Base-by-base conservation (phyloP, 2,113 vertebrate species). In the Loxodonta africana region DNA sequence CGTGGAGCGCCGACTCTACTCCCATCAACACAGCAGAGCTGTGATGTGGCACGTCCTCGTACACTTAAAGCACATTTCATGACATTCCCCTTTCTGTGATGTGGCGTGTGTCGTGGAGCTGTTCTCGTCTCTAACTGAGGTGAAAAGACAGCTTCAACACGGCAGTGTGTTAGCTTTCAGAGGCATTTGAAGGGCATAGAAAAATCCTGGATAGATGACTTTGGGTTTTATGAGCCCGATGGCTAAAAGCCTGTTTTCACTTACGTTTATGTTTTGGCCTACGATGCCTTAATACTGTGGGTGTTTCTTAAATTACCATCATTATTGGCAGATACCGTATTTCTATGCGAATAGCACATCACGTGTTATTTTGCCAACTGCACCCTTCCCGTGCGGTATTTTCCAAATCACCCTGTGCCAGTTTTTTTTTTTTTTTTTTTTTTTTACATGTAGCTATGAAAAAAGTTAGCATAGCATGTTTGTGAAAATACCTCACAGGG, bases 21-120 rank as follows among this genome's bases (percentile, higher is more conserved):
- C 37, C 15, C 33, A 33, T 60, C 26, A 12, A 0, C 37, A 74
- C 28, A 4, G 30, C 73, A 63, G 30, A 7, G 1, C 33, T 5
- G 62, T 1, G 4, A 4, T 1, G 1, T 0, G 1, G 4, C 2
- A 0, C 7, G 33, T 46, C 74, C n/a, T 71, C 26, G 5, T 1
- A 0, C 37, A 12, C 78, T 48, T 18, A 71, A 84, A 88, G 62
- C 73, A 12, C 0, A 11, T 9, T 14, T 8, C 46, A 12, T 28
- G 8, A 2, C 8, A 1, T 11, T 33, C 81, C 60, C 63, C 28
- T 57, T 17, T 33, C 41, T 37, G 2, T n/a, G 7, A 2, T 37
- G 7, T 5, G 41, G 15, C 44, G 3, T n/a, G 15, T 44, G 51
- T 51, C 9, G 41, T 9, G n/a, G 30, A 28, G 5, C n/a, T 23